Conservation (phyloP, 2,113 vertebrate genomes). For the Sinocyclocheilus grahami region DNA sequence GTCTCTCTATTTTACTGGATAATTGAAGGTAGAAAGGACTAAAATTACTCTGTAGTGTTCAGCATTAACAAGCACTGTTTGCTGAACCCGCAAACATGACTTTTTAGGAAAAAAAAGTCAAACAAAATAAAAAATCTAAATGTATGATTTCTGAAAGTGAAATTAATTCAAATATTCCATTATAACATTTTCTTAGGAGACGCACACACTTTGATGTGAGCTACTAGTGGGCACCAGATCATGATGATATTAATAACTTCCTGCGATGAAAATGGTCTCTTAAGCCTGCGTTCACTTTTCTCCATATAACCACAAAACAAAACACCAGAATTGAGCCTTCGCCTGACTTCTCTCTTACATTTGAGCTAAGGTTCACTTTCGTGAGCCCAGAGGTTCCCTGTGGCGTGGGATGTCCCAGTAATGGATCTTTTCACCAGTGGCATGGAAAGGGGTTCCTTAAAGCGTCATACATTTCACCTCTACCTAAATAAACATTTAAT, state of each 20-base stretch:
- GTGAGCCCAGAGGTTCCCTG: constrained; percentile 85
- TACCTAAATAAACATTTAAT: constrained; percentile 99
- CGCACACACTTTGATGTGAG: constrained; percentile 78
- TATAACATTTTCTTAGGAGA: constrained; percentile 80
- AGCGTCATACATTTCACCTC: constrained; percentile 99
- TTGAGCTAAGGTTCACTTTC: constrained; percentile 83
- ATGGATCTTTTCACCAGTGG: constrained; percentile 92
- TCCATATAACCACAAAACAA: constrained; percentile 71
- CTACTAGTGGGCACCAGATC: constrained; percentile 83
- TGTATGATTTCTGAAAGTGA: constrained; percentile 65
- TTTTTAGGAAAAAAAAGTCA: constrained; percentile 54
- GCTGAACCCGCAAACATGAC: constrained; percentile 78
- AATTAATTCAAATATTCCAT: constrained; percentile 68
- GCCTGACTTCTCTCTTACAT: constrained; percentile 78
- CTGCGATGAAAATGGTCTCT: constrained; percentile 86
- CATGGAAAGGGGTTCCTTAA: constrained; percentile 96
- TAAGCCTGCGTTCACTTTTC: constrained; percentile 83
- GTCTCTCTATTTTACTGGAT: constrained; percentile 82
- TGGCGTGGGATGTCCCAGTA: constrained; percentile 69
- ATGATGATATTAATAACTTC: constrained; percentile 80
- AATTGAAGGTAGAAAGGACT: constrained; percentile 81
- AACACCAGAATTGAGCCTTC: constrained; percentile 87
- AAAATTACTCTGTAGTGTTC: constrained; percentile 77
- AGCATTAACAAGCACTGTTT: constrained; percentile 75
- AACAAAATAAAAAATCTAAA: constrained; percentile 40